These are phyloP conservation scores for Scophthalmus maximus DNA, from an alignment of 2,113 vertebrate genomes.

Conservation along the genomic window DNA sequence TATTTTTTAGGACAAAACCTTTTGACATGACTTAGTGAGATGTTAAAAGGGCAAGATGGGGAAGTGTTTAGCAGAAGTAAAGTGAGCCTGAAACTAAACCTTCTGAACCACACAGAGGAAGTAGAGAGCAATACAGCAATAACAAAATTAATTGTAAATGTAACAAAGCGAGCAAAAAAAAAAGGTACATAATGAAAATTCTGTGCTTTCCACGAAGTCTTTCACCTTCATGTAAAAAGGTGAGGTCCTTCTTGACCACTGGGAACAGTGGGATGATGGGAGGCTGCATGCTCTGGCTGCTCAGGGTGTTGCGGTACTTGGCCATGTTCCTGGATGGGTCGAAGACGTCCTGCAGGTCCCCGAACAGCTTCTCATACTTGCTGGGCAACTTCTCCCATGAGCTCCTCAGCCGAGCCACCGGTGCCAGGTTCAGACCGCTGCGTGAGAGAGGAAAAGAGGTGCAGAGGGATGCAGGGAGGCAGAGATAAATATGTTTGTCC, in stretches of 20 bases:
- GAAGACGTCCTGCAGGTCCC: conserved; percentile 96
- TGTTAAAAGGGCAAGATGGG: conserved; percentile 9
- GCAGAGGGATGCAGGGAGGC: background rate
- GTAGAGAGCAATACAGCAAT: background rate
- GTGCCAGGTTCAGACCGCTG: conserved; percentile 95
- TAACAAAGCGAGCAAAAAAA: too few species aligned
- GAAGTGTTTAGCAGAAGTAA: conserved; percentile 65
- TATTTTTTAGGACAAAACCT: background rate
- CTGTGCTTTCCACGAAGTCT: background rate
- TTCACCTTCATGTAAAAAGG: conserved; percentile 96
- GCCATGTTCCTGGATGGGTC: conserved; percentile 98
- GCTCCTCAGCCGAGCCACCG: conserved; percentile 91
- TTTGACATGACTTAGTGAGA: too few species aligned
- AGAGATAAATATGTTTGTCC: conserved; percentile 43
- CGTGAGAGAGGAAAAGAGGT: conserved; percentile 27
- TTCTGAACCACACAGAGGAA: conserved; percentile 47
- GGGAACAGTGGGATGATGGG: conserved; percentile 98
- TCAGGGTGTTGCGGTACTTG: conserved; percentile 96
- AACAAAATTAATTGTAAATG: too few species aligned
- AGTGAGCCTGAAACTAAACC: conserved; percentile 24
- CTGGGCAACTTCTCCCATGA: conserved; percentile 97
- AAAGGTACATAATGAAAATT: background rate
- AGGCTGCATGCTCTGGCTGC: conserved; percentile 97
- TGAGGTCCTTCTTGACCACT: conserved; percentile 98
- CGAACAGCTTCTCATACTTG: conserved; percentile 96